A percentile compares a stretch with the other conserved stretches of the same genome.
phyloP scores from a whole-genome alignment of 2,113 vertebrate genomes.

The Tenrec ecaudatus region DNA sequence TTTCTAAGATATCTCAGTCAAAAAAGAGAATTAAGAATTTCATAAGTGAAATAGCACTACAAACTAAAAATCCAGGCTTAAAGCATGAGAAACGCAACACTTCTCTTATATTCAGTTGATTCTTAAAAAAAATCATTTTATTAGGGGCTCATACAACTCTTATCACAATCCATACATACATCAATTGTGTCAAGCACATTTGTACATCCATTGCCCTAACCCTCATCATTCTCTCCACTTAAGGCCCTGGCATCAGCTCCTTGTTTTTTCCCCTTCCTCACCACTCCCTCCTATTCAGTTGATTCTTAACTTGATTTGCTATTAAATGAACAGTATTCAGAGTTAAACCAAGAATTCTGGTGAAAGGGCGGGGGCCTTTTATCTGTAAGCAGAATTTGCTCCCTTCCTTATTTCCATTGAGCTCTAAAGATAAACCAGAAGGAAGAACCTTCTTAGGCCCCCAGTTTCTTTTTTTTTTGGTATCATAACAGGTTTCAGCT shows the following conservation, averaged over 20 bases:
- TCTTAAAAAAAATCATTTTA: not conserved
- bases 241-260: no score
- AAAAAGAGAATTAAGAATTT: conserved; percentile 38
- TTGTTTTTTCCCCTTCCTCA: not conserved
- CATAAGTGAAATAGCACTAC: conserved; percentile 9
- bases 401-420: conserved; percentile 42
- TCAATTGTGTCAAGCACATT: no score
- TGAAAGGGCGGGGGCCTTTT: not conserved
- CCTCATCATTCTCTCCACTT: no score
- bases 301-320: no score
- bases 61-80: conserved; percentile 34
- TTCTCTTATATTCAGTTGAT: conserved; percentile 28
- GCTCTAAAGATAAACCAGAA: not conserved
- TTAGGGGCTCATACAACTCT: no score
- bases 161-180: no score
- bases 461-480: conserved; percentile 43
- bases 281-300: not conserved
- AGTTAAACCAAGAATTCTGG: not conserved
- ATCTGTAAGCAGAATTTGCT: conserved; percentile 1
- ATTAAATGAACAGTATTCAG: not conserved
- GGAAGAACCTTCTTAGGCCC: not conserved
- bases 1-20: conserved; percentile 49
- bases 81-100: not conserved
- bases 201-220: no score
- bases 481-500: conserved; percentile 10